A percentile compares a stretch with the other conserved stretches of the same genome.
Evolutionary conservation across 2,888 invertebrate species (phyloP).

Genomic region (Unio pictorum): DNA sequence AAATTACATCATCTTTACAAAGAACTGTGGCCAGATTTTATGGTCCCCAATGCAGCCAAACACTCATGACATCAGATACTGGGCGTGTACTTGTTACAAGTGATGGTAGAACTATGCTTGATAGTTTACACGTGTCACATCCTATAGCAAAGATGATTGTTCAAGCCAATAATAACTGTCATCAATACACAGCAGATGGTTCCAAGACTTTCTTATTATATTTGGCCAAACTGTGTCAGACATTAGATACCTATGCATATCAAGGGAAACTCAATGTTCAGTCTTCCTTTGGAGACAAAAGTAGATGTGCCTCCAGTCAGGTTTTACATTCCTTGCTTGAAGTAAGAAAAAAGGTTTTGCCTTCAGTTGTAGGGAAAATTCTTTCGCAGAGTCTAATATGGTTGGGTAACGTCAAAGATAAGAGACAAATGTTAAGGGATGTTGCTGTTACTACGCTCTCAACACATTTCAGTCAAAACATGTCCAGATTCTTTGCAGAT

Average conservation of each 20-base stretch:
- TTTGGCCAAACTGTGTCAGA: slow-evolving; percentile 23
- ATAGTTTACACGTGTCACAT: slow-evolving; percentile 48
- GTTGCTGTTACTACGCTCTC: slow-evolving; percentile 18
- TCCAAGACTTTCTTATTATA: slow-evolving; percentile 47
- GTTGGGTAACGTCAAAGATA: slow-evolving; percentile 1
- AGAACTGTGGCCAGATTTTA: slow-evolving; percentile 37
- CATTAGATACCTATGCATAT: slow-evolving; percentile 6
- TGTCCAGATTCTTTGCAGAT: slow-evolving; percentile 15
- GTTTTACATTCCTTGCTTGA: no score
- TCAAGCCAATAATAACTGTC: slow-evolving; percentile 26
- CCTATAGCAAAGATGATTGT: slow-evolving; percentile 49
- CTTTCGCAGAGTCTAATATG: no score
- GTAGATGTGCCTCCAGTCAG: no score
- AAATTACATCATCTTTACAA: slow-evolving; percentile 16
- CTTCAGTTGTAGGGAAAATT: no score
- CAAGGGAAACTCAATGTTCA: background rate
- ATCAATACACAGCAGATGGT: slow-evolving; percentile 35
- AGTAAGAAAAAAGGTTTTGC: no score
- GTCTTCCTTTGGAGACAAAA: no score
- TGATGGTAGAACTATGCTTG: slow-evolving; percentile 48
- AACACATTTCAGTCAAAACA: slow-evolving; percentile 23
- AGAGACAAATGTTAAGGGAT: slow-evolving; percentile 6
- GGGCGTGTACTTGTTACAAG: slow-evolving; percentile 41
- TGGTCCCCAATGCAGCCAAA: slow-evolving; percentile 51
- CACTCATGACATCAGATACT: slow-evolving; percentile 48